Evolutionary conservation across 2,888 invertebrate genomes (phyloP), one percentile per base, ranked within the genome.

Genomic region (Cacoxenus indagator): DNA sequence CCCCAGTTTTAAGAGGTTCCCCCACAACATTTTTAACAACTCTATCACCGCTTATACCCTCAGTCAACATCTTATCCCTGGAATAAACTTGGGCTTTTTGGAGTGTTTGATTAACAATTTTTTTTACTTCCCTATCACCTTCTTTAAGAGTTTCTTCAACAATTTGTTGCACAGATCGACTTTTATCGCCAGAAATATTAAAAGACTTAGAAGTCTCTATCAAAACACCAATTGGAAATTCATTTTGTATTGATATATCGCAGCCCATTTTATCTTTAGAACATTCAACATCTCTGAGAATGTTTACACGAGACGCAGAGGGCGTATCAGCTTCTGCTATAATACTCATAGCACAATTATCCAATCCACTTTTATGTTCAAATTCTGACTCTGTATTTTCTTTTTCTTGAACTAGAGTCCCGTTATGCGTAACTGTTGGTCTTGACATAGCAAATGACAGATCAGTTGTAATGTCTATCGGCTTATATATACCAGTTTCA

Each of bases 61-160:
- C 57, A 2, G n/a, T 8, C n/a, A 2, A n/a, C 2, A 59, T n/a
- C n/a, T 59, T n/a, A 2, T 59, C 29, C 19, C 48, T 64, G 6
- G 4, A 1, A 27, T 17, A 17, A 2, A 27, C 14, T 4, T 80
- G 74, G 0, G 71, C 71, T 45, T 70, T 73, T 62, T 65, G 73
- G 1, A 80, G 76, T 19, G 80, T 80, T 61, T 75, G 75, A 62
- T 73, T 73, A 0, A 82, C 81, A 62, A 80, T 80, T 61, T 80
- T 71, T 64, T 77, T 68, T 22, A 73, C 80, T 26, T 80, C 80
- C 22, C 51, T 77, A 71, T 80, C 82, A n/a, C 80, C 73, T 26
- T 81, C 80, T 68, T 74, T 75, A 26, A 80, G 67, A 29, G 80
- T 80, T 27, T 80, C 80, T 45, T 80, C 80, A 26, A 80, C 80